Evolutionary conservation across 2,113 vertebrate species (phyloP), one percentile per base, ranked within the genome.

Genomic region (Cacatua alba): DNA sequence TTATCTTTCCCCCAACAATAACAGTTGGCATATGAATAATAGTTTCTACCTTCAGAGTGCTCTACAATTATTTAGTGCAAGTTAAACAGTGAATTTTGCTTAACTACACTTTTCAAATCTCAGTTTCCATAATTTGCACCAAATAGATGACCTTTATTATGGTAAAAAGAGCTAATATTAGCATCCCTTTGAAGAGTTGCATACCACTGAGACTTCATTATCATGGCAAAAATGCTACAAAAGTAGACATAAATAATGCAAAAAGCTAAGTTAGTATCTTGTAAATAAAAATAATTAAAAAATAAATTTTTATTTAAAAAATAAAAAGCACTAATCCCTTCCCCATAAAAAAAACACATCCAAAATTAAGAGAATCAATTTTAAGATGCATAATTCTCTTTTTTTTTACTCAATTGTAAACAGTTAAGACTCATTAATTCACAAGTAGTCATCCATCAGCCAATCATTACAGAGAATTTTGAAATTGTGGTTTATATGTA

Each of bases 201-300:
- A 37, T 37, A 37, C 43, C 33, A 71, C 48, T 35, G 51, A 85
- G 81, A 55, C 39, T 76, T 97, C 52, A 76, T 72, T 86, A 87
- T 51, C 19, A 60, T 33, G 29, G 29, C 23, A 90, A 87, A 78
- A 64, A 72, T 55, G 24, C 15, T 75, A 64, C 11, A 39, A 46
- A 84, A 63, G 12, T 71, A 78, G 88, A 80, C 19, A 86, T 21
- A 90, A 84, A 85, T 71, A 75, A 70, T 68, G 24, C 9, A 74
- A 81, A 78, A 90, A 63, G 0, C 4, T 51, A 60, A 65, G 55
- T 44, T 86, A 41, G 1, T 39, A 49, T 64, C 6, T 65, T 68
- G 17, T 37, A 80, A 43, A 84, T 62, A 77, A 88, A 87, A 84
- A 46, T 17, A 57, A 43, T 21, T 26, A 82, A 20, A 57, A 15